Percentiles rank a stretch among this genome's conserved stretches.
These are phyloP conservation scores for Xenotilapia flavipinnis DNA, from an alignment of 2,113 vertebrate genomes.

Conservation along the genomic window DNA sequence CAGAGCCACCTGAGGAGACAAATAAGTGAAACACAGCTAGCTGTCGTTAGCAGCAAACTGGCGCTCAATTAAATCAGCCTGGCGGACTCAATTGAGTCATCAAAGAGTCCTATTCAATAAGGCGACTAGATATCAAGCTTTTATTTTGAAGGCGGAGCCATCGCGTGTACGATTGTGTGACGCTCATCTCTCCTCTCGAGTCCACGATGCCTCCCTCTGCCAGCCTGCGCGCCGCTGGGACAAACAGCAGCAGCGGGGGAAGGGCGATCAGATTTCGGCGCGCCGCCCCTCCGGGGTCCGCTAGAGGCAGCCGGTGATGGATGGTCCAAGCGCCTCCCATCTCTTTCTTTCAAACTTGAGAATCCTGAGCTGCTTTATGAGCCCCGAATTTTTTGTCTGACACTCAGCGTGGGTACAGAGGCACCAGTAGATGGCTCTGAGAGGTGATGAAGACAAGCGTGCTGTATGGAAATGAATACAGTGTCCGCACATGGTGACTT, in stretches of 20 bases:
- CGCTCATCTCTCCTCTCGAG: neutral
- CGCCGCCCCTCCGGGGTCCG: constrained; percentile 30
- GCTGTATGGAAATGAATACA: neutral
- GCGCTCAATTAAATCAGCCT: neutral
- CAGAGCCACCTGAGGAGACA: neutral
- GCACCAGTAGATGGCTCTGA: neutral
- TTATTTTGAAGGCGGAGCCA: constrained; percentile 36
- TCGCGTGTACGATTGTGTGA: neutral
- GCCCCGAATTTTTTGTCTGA: neutral
- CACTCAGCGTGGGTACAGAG: neutral
- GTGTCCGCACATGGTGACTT: neutral
- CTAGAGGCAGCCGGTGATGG: constrained; percentile 39
- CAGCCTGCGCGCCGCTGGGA: neutral
- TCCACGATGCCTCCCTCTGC: neutral
- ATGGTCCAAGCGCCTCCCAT: constrained; percentile 31
- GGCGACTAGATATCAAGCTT: neutral
- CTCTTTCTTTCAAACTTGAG: neutral
- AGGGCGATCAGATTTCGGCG: constrained; percentile 26
- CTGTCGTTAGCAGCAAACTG: neutral
- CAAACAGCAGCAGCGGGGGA: neutral
- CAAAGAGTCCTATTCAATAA: neutral
- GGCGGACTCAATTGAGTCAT: neutral
- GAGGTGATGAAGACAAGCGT: neutral
- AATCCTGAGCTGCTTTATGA: neutral
- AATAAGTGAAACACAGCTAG: neutral